Base-by-base conservation (phyloP, 2,113 vertebrate genomes). In the Brachyhypopomus gauderio region DNA sequence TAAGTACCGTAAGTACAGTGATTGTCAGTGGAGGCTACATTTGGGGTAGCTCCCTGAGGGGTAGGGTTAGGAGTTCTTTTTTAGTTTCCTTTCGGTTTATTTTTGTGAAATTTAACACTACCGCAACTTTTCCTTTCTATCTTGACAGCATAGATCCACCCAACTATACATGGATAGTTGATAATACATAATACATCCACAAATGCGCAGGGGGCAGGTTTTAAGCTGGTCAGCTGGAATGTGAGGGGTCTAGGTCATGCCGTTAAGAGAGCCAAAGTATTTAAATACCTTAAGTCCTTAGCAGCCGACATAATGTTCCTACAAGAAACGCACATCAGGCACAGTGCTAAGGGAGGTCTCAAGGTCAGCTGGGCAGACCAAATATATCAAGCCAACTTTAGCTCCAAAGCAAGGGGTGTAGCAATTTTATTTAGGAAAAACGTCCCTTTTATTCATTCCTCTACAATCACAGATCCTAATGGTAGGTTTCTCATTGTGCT, bases 321-420 rank as follows among this genome's bases (percentile, higher is more conserved):
- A 72, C 38, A 41, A 41, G 38, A 41, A 41, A 41, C 38, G 38
- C 38, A 12, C 17, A 20, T 59, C 4, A 59, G 56, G 56, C 69
- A 36, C n/a, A 48, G 9, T 41, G n/a, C 36, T 41, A 72, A 72
- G 45, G 70, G 41, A 17, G 36, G 38, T n/a, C 70, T 72, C 45
- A 72, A 72, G 70, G 70, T 72, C 38, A 72, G 70, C 41, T 72
- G 70, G 70, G 70, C 45, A 72, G 38, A 72, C 70, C 70, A 72
- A 72, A 17, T 41, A 41, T 72, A 72, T 72, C 34, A 72, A 72
- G 70, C 41, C 8, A 72, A 72, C 22, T 38, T 71, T 41, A n/a
- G 30, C 20, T n/a, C 36, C 41, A 71, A 71, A 41, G 34, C 69
- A 22, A 71, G 34, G 16, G 34, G 69, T 17, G 20, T 72, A 41